Conservation (phyloP, 2,888 invertebrate species). For the Steinernema carpocapsae region DNA sequence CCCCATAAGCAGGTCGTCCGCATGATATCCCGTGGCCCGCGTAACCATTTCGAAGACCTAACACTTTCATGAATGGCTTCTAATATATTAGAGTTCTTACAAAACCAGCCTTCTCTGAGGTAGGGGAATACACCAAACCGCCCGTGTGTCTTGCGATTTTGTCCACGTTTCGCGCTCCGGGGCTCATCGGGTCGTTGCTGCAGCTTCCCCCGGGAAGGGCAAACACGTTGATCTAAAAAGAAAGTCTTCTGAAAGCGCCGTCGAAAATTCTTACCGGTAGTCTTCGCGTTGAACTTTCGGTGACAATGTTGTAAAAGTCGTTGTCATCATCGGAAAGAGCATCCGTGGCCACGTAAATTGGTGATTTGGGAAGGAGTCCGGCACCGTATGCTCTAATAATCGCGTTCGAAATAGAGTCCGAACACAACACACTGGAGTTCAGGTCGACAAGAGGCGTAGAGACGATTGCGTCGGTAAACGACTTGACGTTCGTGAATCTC, state of each 20-base stretch:
- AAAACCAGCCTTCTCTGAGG: neutral
- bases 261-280: constrained; percentile 43
- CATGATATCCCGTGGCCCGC: constrained; percentile 49
- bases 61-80: neutral
- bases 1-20: constrained; percentile 43
- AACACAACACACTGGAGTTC: neutral
- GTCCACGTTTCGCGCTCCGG: constrained; percentile 50
- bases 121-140: constrained; percentile 45
- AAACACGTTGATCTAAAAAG: constrained; percentile 50
- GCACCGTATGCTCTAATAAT: neutral
- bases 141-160: constrained; percentile 49
- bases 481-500: neutral
- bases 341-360: constrained; percentile 60
- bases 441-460: neutral
- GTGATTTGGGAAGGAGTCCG: constrained; percentile 53
- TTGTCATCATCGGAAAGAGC: constrained; percentile 51
- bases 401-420: constrained; percentile 6
- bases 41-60: constrained; percentile 47
- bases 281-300: constrained; percentile 52
- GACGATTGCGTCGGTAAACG: neutral
- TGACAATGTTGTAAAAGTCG: constrained; percentile 51
- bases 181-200: constrained; percentile 46
- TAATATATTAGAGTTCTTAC: constrained; percentile 12
- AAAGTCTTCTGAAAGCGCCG: neutral
- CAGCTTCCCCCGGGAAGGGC: constrained; percentile 46